Percentiles rank a stretch among this genome's conserved stretches.
phyloP scores from a whole-genome alignment of 64 coral and sea anemone species.

The Exaiptasia diaphana region DNA sequence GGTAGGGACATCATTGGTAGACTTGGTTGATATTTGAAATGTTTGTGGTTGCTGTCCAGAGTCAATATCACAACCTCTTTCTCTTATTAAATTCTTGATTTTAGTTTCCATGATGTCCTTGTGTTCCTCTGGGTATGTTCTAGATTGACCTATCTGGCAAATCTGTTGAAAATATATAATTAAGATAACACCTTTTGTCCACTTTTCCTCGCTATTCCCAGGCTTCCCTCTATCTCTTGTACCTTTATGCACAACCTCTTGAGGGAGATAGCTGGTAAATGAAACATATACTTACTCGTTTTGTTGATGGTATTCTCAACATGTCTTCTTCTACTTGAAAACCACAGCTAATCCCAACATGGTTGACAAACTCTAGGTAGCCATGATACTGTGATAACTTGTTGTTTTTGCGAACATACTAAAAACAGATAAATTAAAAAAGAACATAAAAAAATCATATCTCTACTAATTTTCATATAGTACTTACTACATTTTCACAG shows the following conservation, averaged over 20 bases:
- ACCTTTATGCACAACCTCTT: background rate
- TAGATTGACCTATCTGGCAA: slow-evolving; percentile 57
- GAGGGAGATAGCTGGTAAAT: no score
- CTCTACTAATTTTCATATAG: no score
- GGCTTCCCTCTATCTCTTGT: background rate
- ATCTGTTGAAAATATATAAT: slow-evolving; percentile 16
- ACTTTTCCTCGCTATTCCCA: background rate
- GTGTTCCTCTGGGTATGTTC: slow-evolving; percentile 33
- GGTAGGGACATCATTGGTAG: no score
- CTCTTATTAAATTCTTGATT: slow-evolving; percentile 54
- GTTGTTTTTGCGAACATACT: slow-evolving; percentile 79
- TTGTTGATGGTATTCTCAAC: slow-evolving; percentile 94
- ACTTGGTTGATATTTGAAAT: background rate
- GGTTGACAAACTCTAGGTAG: slow-evolving; percentile 73
- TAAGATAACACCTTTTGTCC: background rate
- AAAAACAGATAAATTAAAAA: background rate
- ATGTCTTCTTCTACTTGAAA: slow-evolving; percentile 90
- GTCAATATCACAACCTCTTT: slow-evolving; percentile 48
- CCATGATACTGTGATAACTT: slow-evolving; percentile 84
- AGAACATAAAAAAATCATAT: background rate
- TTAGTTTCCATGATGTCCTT: background rate
- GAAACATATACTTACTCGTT: slow-evolving; percentile 54
- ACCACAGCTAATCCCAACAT: slow-evolving; percentile 75
- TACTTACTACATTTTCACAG: background rate
- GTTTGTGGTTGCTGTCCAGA: slow-evolving; percentile 7